Conservation (phyloP, 2,797 vertebrate genomes). For the Dicrostonyx torquatus region DNA sequence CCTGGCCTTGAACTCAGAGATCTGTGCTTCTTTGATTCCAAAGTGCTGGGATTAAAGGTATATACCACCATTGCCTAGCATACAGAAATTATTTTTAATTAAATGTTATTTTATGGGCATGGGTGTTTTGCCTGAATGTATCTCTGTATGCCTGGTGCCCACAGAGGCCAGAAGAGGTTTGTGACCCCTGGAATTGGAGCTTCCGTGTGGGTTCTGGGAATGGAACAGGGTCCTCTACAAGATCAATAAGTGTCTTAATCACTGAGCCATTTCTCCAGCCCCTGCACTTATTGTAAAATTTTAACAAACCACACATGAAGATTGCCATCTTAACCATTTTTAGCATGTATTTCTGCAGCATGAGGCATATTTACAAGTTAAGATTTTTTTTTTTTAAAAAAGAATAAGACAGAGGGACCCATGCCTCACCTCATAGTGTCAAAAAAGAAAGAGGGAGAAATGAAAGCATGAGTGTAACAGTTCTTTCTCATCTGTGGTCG, state of each 20-base stretch:
- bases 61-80: neutral
- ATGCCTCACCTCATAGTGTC: neutral
- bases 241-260: neutral
- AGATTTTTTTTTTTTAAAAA: neutral
- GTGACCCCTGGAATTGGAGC: neutral
- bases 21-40: neutral
- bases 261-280: neutral
- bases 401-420: neutral
- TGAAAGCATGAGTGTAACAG: neutral
- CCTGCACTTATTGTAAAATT: neutral
- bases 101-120: neutral
- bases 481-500: neutral
- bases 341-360: neutral
- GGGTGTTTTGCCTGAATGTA: neutral
- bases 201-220: neutral
- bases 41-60: neutral
- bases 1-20: neutral
- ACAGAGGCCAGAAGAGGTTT: neutral
- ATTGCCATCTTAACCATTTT: neutral
- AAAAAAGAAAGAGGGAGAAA: slow-evolving; percentile 43
- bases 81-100: slow-evolving; percentile 11
- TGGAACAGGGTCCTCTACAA: neutral
- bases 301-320: slow-evolving; percentile 23
- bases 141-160: neutral
- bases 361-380: neutral